Evolutionary conservation across 2,888 invertebrate species (phyloP), one percentile per base, ranked within the genome.

Genomic region (Hypena proboscidalis): DNA sequence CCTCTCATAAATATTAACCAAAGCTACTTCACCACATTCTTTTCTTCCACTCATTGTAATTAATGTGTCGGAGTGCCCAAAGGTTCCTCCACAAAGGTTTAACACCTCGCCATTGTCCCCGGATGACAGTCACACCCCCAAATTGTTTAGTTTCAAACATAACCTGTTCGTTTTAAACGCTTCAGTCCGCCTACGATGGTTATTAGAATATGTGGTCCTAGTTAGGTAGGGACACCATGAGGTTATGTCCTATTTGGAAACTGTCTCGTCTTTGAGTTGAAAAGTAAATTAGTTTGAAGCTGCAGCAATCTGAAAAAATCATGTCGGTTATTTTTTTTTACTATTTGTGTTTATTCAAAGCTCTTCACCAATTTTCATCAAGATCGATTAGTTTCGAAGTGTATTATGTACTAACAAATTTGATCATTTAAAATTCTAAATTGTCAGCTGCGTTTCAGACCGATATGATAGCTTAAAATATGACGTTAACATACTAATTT

Each of bases 51-150:
- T 57, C 48, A 68, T 68, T 64, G 56, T 66, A 69, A 69, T 70
- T 52, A 69, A 61, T 57, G 66, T 60, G 64, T 66, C 55, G 52
- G 55, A 52, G 45, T 46, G 53, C 56, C 66, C 72, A 77, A 77
- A 78, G 72, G 48, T 17, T 35, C 48, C 13, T 34, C 67, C 74
- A 87, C 85, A 87, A 87, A 67, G 78, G 81, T 76, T 73, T 82
- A 80, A 83, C 87, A 86, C 86, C 80, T 83, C 75, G 46, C 68
- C 60, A 62, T 75, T 69, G 77, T 76, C 65, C 73, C 80, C 85
- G 85, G 87, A 86, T 84, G 82, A 46, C 48, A 60, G 69, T 56
- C 73, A 73, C 84, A 73, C 86, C 85, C 72, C 67, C 69, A 51
- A 74, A 83, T 83, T 83, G 83, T 83, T 59, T 56, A 47, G 46